phyloP scores from a whole-genome alignment of 64 coral and sea anemone genomes.

The Catalaphyllia jardinei region DNA sequence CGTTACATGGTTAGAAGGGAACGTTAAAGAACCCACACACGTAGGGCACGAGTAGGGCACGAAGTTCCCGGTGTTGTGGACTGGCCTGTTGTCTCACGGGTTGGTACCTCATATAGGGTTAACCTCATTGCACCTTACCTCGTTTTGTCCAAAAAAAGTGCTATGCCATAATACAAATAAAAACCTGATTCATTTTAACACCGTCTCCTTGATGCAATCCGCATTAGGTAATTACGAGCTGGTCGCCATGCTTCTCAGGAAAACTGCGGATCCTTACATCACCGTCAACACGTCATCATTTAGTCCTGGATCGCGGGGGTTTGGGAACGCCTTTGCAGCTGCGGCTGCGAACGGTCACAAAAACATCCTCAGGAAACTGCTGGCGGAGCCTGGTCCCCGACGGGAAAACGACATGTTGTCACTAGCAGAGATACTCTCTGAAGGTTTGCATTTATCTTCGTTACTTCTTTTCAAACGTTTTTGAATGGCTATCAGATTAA shows the following conservation, averaged over 20 bases:
- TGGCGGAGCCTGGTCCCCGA: constrained; percentile 60
- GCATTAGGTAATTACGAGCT: constrained; percentile 78
- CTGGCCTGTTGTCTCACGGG: no score
- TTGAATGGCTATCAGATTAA: neutral
- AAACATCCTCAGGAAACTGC: constrained; percentile 69
- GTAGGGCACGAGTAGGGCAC: no score
- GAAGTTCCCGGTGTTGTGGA: no score
- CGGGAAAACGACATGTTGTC: constrained; percentile 79
- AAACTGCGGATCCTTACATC: constrained; percentile 69
- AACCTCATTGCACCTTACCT: no score
- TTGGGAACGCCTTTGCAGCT: constrained; percentile 76
- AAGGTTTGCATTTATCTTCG: constrained; percentile 48
- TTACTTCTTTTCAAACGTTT: neutral
- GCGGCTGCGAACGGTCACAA: constrained; percentile 79
- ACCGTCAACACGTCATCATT: constrained; percentile 38
- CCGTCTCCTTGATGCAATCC: neutral
- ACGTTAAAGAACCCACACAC: no score
- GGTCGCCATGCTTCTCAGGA: constrained; percentile 52
- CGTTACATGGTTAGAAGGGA: no score
- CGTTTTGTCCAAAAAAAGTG: no score
- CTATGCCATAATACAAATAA: no score
- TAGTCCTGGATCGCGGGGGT: constrained; percentile 41
- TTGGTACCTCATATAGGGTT: no score
- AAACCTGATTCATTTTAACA: no score
- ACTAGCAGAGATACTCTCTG: constrained; percentile 74